Base-by-base conservation (phyloP, 1,140 invertebrate species). In the Streblospio benedicti region DNA sequence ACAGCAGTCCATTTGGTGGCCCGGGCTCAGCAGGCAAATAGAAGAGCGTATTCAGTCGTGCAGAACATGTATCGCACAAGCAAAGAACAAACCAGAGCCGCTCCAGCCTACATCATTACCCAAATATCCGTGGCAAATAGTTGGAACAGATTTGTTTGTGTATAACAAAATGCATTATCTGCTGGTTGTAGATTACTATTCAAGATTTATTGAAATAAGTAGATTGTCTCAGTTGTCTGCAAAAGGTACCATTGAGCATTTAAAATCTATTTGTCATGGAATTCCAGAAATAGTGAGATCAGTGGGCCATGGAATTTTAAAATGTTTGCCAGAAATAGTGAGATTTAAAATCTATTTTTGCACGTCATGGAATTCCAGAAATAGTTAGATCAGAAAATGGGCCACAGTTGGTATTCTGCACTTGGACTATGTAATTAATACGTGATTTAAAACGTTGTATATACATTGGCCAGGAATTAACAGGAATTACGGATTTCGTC, bases 1-100 rank as follows among this genome's bases (percentile, higher is more conserved):
- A 9, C 49, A 57, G 31, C 28, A 49, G n/a, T 31, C 43, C 20
- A 18, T 68, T 2, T 66, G 59, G 56, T 68, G 64, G 66, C 60
- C 61, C 16, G 60, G 58, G 5, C 28, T 64, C 12, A 54, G 33
- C 23, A 60, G 27, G 2, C 27, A 61, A 3, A 41, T 64, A 1
- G 45, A 44, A 2, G 44, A 47, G 2, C 20, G 44, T 25, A 59
- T 60, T n/a, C 23, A 47, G n/a, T 12, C 9, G 45, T 12, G 43
- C 27, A 52, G 9, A 9, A 2, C 61, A 59, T 30, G 18, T 23
- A 16, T 28, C 18, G 38, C 18, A 31, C 31, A 41, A 49, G 28
- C 51, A 54, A 12, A 43, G n/a, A n/a, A n/a, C n/a, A n/a, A n/a
- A n/a, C n/a, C 30, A 55, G 59, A 61, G 20, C 20, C 52, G 2